Conservation (phyloP, 2,113 vertebrate genomes). For the Prionailurus bengalensis region DNA sequence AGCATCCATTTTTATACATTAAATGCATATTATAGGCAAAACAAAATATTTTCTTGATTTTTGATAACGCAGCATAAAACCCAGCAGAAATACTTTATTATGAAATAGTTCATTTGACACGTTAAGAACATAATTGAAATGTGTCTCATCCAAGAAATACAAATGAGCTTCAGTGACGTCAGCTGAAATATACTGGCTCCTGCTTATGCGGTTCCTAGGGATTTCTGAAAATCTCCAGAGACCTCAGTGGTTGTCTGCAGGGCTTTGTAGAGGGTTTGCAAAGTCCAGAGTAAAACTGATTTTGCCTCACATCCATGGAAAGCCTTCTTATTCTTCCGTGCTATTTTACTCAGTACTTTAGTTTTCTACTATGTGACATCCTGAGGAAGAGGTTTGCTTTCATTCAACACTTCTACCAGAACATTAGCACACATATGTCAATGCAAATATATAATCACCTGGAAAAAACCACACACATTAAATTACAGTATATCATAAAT, state of each 20-base stretch:
- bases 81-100: slow-evolving; percentile 57
- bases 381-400: neutral
- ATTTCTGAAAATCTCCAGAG: slow-evolving; percentile 34
- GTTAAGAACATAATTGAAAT: slow-evolving; percentile 75
- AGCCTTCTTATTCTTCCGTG: neutral
- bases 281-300: neutral
- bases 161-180: slow-evolving; percentile 71
- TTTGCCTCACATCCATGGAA: neutral
- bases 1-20: slow-evolving; percentile 16
- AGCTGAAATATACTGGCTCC: slow-evolving; percentile 47
- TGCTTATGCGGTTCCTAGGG: neutral
- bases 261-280: neutral
- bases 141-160: slow-evolving; percentile 65
- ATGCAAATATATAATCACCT: neutral
- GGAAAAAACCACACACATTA: neutral
- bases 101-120: slow-evolving; percentile 60
- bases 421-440: neutral
- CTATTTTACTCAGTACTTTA: neutral
- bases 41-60: slow-evolving; percentile 51
- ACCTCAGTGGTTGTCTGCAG: slow-evolving; percentile 1
- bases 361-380: neutral
- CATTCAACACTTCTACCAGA: neutral
- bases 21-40: slow-evolving; percentile 14
- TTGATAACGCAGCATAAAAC: slow-evolving; percentile 58
- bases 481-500: neutral